Conservation (phyloP, 2,797 vertebrate genomes). For the Xenops minutus region DNA sequence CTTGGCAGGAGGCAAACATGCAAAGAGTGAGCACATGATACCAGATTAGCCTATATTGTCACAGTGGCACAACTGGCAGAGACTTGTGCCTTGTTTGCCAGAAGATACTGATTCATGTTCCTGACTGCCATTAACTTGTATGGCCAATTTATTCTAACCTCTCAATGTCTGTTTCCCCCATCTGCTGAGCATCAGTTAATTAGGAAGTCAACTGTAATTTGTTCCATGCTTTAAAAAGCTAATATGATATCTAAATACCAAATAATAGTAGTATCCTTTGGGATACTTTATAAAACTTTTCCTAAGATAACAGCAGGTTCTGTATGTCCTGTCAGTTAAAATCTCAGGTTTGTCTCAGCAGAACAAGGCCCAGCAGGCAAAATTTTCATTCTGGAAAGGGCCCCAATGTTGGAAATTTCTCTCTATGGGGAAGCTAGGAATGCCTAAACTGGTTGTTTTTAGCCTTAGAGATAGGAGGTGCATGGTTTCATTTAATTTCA, state of each 20-base stretch:
- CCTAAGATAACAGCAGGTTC: not conserved
- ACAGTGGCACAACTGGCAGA: slow-evolving; percentile 3
- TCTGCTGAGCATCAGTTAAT: slow-evolving; percentile 26
- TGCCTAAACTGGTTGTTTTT: not conserved
- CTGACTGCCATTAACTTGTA: slow-evolving; percentile 25
- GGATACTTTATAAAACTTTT: not conserved
- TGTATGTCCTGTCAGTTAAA: not conserved
- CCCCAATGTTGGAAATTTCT: not conserved
- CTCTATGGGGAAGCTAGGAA: not conserved
- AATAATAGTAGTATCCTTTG: not conserved
- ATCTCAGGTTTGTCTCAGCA: not conserved
- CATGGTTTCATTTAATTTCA: not conserved
- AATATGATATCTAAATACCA: not conserved
- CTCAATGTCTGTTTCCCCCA: slow-evolving; percentile 19
- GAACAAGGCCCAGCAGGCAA: not conserved
- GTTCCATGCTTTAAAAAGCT: not conserved
- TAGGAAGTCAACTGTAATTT: not conserved
- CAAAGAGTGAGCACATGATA: not conserved
- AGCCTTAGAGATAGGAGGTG: not conserved
- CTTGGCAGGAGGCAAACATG: not conserved
- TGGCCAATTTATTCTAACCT: not conserved
- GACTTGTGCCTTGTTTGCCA: not conserved
- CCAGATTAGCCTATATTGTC: not conserved
- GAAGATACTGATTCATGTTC: slow-evolving; percentile 19
- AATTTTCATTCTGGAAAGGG: not conserved